Percentiles rank a stretch among this genome's conserved stretches.
Conservation (phyloP, 1,140 invertebrate genomes). For the Aradophagus sp. region DNA sequence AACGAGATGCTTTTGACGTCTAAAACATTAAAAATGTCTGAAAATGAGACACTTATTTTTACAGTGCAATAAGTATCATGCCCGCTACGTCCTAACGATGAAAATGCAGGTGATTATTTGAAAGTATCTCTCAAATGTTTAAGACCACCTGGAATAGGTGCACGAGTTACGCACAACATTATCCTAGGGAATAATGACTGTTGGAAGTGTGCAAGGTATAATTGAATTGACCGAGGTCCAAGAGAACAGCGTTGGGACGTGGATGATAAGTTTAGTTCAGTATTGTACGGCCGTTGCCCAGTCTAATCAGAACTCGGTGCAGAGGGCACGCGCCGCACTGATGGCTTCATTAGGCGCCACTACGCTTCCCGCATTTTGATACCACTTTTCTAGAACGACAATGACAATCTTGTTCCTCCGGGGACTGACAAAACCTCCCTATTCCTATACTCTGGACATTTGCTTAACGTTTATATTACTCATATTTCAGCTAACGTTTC, state of each 20-base stretch:
- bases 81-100: conserved; percentile 7
- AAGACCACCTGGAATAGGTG: conserved; percentile 47
- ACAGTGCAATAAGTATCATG: conserved; percentile 6
- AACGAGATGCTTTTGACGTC: no score
- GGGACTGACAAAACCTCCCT: conserved; percentile 47
- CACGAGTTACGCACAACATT: conserved; percentile 58
- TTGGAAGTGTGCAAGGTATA: conserved; percentile 52
- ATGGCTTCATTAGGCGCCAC: conserved; percentile 63
- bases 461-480: conserved; percentile 52
- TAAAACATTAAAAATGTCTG: no score
- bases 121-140: conserved; percentile 27
- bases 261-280: conserved; percentile 59
- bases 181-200: conserved; percentile 58
- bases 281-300: conserved; percentile 49
- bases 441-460: conserved; percentile 41
- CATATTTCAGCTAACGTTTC: conserved; percentile 13
- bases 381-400: conserved; percentile 51
- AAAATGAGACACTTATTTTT: no score
- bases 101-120: conserved; percentile 29
- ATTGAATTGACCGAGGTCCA: conserved; percentile 62
- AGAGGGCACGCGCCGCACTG: conserved; percentile 56
- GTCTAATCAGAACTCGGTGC: conserved; percentile 62
- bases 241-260: conserved; percentile 44
- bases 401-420: conserved; percentile 44
- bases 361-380: conserved; percentile 61